Percentiles rank a stretch among this genome's conserved stretches.
These are phyloP conservation scores for Psittacula cyanocephala DNA, from an alignment of 2,113 vertebrate species.

Conservation along the genomic window DNA sequence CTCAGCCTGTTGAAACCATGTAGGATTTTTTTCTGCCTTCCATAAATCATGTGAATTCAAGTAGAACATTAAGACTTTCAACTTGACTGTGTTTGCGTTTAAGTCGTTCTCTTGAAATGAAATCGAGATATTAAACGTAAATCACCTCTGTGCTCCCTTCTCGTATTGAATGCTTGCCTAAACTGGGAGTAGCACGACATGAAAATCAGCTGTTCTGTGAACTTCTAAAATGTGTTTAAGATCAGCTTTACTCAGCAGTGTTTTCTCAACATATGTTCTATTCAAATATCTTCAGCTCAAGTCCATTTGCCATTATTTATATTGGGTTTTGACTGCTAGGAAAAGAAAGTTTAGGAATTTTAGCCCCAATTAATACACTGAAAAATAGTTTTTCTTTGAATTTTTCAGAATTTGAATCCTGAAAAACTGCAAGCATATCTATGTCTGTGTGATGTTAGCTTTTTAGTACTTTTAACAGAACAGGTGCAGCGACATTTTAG, in stretches of 20 bases:
- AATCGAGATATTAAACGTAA: slow-evolving; percentile 34
- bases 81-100: slow-evolving; percentile 52
- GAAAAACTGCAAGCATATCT: not conserved
- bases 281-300: not conserved
- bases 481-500: not conserved
- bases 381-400: not conserved
- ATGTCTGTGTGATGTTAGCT: fast-evolving
- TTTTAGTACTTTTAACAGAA: not conserved
- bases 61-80: slow-evolving; percentile 61
- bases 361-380: fast-evolving
- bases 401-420: not conserved
- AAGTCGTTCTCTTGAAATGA: slow-evolving; percentile 53
- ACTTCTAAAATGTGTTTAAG: not conserved
- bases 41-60: slow-evolving; percentile 60
- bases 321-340: not conserved
- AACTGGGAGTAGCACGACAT: not conserved
- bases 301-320: not conserved
- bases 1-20: slow-evolving; percentile 45
- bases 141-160: slow-evolving; percentile 12
- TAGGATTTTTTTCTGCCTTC: not conserved
- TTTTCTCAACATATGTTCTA: not conserved
- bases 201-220: slow-evolving; percentile 18
- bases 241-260: not conserved
- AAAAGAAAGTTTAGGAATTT: not conserved
- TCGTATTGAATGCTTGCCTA: slow-evolving; percentile 14